Evolutionary conservation across 2,113 vertebrate genomes (phyloP), one percentile per base, ranked within the genome.

Genomic region (Ctenomys sociabilis): DNA sequence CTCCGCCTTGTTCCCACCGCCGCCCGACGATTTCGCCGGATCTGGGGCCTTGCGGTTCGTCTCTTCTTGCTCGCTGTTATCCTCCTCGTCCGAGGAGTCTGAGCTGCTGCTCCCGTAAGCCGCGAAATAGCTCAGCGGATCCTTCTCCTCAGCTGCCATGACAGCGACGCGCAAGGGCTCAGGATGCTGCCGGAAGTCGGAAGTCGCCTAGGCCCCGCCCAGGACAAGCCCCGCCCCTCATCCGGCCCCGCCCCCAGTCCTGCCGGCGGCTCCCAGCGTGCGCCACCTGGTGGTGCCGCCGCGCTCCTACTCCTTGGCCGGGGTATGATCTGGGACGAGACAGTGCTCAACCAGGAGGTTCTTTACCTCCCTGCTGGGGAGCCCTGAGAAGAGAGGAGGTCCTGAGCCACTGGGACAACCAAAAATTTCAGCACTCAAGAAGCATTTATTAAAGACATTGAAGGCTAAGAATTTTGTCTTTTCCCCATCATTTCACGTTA

Each of bases 71-170:
- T 98, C 98, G 96, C 98, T 98, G 96, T 92, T 95, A 16, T 98
- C 98, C 83, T 97, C 97, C 78, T 97, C 95, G 32, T 54, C 90
- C 24, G 93, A 97, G 66, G 88, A 96, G 8, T 86, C 95, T 1
- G 95, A 94, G 85, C 96, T 97, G 95, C 98, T 98, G 96, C 98
- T 98, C 68, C 99, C 99, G 87, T 99, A 99, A 63, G 99, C 98
- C 32, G 99, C 99, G 90, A 99, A 99, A 77, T 99, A 99, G 43
- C 99, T 99, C 22, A 99, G 68, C 0, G 99, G 98, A 4, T 99
- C 99, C 3, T 98, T 97, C 77, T 99, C 99, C 72, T 99, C 99
- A 1, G 99, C 99, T 45, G 99, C 97, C 99, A 99, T 99, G 96
- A 97, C 97, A 91, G 96, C 96, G n/a, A 93, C 37, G 78, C 52